Conservation (phyloP, 2,797 vertebrate species). For the Hippopotamyrus pictus region DNA sequence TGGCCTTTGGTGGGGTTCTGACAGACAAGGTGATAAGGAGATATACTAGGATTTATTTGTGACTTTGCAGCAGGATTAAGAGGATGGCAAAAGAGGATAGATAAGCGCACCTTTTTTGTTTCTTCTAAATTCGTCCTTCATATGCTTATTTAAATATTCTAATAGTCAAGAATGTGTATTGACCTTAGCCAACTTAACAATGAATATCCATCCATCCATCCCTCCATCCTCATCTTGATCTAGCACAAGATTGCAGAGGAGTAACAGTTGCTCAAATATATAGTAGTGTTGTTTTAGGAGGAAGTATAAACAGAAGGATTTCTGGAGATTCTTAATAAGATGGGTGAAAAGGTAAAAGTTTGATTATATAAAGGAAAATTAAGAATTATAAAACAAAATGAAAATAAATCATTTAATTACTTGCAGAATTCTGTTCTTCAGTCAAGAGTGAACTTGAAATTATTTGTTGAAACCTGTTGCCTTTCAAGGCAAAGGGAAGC, state of each 20-base stretch:
- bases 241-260: not conserved
- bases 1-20: not conserved
- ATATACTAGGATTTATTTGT: constrained; percentile 10
- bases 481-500: not conserved
- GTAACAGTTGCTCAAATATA: not conserved
- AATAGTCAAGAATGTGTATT: not conserved
- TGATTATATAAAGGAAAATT: not conserved
- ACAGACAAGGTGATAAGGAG: not conserved
- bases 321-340: not conserved
- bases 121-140: not conserved
- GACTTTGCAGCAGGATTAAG: not conserved
- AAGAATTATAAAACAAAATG: not conserved
- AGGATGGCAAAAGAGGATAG: not conserved
- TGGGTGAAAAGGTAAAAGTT: not conserved
- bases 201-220: not conserved
- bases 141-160: not conserved
- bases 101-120: not conserved
- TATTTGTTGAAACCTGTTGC: constrained; percentile 1
- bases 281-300: not conserved
- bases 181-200: not conserved
- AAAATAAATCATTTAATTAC: not conserved
- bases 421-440: not conserved
- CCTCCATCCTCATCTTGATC: not conserved
- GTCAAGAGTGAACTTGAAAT: not conserved
- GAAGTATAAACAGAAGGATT: not conserved